Conservation (phyloP, 2,113 vertebrate genomes). For the Cephalopholis sonnerati region DNA sequence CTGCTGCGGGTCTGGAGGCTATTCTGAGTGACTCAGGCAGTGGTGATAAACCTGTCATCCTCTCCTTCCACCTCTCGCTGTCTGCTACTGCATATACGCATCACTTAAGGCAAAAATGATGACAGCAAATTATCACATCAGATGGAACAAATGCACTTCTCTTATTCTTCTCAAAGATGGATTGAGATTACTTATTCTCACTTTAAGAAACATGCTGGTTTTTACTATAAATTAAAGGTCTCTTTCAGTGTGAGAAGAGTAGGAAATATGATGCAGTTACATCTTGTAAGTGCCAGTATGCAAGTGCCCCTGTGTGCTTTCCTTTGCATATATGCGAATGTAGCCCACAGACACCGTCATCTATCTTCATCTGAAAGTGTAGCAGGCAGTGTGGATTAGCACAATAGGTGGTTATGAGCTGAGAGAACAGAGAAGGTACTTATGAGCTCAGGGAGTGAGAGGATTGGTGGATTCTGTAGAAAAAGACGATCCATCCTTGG, state of each 20-base stretch:
- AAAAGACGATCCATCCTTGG: not conserved
- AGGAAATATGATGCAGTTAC: not conserved
- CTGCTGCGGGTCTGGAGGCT: constrained; percentile 26
- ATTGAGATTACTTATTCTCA: constrained; percentile 16
- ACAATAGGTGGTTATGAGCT: constrained; percentile 46
- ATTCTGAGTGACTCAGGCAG: constrained; percentile 29
- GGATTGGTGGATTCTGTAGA: constrained; percentile 31
- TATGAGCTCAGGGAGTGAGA: constrained; percentile 46
- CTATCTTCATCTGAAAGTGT: constrained; percentile 27
- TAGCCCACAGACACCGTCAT: not conserved
- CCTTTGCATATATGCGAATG: constrained; percentile 25
- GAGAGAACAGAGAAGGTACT: constrained; percentile 5
- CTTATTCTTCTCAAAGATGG: not conserved
- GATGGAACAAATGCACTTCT: not conserved
- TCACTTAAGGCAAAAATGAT: constrained; percentile 40
- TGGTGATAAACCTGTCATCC: constrained; percentile 52
- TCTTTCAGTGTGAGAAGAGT: not conserved
- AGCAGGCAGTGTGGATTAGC: constrained; percentile 29
- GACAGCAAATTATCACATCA: constrained; percentile 57
- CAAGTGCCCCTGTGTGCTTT: not conserved
- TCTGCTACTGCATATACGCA: constrained; percentile 1
- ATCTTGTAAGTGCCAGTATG: not conserved
- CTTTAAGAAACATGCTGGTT: not conserved
- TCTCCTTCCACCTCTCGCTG: constrained; percentile 23
- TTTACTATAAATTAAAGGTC: not conserved